A percentile compares a stretch with the other conserved stretches of the same genome.
Evolutionary conservation across 92 coral and sea anemone species (phyloP).

Genomic region (Phenganax subtilis): DNA sequence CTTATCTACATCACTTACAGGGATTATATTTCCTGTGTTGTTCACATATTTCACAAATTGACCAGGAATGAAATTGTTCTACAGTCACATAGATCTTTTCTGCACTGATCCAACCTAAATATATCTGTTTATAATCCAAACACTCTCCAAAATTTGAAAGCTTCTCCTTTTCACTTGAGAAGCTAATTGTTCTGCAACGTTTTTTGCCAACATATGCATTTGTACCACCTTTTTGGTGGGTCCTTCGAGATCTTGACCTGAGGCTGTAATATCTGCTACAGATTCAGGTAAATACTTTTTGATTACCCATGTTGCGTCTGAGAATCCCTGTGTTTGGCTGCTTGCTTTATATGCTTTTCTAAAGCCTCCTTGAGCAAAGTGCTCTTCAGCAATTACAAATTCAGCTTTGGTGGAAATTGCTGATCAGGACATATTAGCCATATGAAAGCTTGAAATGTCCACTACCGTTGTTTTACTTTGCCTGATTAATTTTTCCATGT

Average conservation of each 20-base stretch:
- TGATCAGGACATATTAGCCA: slow-evolving; percentile 43
- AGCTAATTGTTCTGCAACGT: slow-evolving; percentile 44
- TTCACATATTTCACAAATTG: slow-evolving; percentile 55
- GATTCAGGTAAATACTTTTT: slow-evolving; percentile 12
- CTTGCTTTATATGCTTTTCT: slow-evolving; percentile 39
- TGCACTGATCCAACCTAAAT: slow-evolving; percentile 43
- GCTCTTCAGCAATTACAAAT: slow-evolving; percentile 26
- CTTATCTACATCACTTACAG: no score
- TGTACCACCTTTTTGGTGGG: slow-evolving; percentile 6
- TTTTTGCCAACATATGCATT: slow-evolving; percentile 47
- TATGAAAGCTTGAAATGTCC: slow-evolving; percentile 30
- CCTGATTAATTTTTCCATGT: slow-evolving; percentile 45
- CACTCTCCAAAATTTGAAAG: slow-evolving; percentile 35
- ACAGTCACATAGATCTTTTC: slow-evolving; percentile 57
- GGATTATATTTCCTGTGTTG: slow-evolving; percentile 50
- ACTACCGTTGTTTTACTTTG: slow-evolving; percentile 39
- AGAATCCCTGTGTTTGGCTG: slow-evolving; percentile 1
- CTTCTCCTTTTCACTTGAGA: slow-evolving; percentile 8
- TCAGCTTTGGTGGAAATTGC: slow-evolving; percentile 39
- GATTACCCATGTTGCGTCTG: not conserved
- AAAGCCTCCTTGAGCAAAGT: slow-evolving; percentile 33
- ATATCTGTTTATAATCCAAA: slow-evolving; percentile 51
- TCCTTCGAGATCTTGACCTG: not conserved
- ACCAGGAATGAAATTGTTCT: slow-evolving; percentile 59
- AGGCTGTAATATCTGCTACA: not conserved